Percentiles rank a stretch among this genome's conserved stretches.
phyloP scores from a whole-genome alignment of 2,797 vertebrate genomes.

The Borostomias antarcticus region DNA sequence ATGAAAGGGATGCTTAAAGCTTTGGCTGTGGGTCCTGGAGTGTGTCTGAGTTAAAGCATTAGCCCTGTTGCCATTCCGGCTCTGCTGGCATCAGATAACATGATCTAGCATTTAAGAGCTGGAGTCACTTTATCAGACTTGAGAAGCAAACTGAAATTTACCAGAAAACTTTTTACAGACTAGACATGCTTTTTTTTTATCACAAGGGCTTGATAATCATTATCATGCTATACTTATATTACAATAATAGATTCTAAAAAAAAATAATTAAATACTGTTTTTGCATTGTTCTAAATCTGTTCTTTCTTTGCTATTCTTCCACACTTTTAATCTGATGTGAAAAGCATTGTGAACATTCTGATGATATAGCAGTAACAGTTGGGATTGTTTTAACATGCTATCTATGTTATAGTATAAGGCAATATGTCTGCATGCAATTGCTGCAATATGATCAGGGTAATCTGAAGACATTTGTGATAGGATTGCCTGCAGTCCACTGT shows the following conservation, averaged over 20 bases:
- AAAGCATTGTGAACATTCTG: neutral
- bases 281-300: neutral
- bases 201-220: neutral
- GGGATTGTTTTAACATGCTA: neutral
- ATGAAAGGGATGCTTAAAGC: constrained; percentile 17
- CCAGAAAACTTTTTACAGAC: neutral
- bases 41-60: constrained; percentile 17
- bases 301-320: neutral
- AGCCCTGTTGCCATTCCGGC: constrained; percentile 7
- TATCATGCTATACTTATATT: neutral
- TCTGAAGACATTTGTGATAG: neutral
- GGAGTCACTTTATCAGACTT: constrained; percentile 36
- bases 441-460: neutral
- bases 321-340: neutral
- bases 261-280: no score
- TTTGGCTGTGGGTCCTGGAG: no score
- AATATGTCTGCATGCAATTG: neutral
- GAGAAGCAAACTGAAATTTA: constrained; percentile 25
- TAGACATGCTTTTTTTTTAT: neutral
- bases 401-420: neutral
- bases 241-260: neutral
- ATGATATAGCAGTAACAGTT: neutral
- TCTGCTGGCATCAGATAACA: constrained; percentile 34
- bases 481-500: neutral
- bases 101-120: constrained; percentile 5